Conservation (phyloP, 2,113 vertebrate species). For the Callocephalon fimbriatum region DNA sequence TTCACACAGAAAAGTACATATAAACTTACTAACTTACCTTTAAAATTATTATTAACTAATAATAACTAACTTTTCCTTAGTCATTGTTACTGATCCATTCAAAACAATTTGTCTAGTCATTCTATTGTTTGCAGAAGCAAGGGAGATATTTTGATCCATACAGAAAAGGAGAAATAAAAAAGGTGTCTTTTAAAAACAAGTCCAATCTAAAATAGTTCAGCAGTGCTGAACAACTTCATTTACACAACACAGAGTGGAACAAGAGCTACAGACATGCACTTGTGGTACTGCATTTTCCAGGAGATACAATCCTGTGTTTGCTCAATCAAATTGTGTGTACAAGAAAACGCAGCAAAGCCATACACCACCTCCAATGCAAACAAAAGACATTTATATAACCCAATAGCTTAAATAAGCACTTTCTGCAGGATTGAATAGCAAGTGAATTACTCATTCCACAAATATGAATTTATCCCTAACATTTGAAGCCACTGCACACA, state of each 20-base stretch:
- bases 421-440: neutral
- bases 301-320: neutral
- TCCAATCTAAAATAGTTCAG: neutral
- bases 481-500: neutral
- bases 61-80: neutral
- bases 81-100: neutral
- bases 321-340: neutral
- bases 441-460: neutral
- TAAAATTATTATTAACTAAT: neutral
- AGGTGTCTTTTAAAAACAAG: neutral
- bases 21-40: neutral
- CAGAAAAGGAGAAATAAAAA: neutral
- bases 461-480: neutral
- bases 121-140: neutral
- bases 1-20: neutral
- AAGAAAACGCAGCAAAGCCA: neutral
- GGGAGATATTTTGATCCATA: neutral
- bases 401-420: neutral
- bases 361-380: constrained; percentile 15
- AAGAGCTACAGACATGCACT: neutral
- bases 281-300: neutral
- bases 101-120: neutral
- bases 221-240: neutral
- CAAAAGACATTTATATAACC: neutral
- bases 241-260: neutral